These are phyloP conservation scores for Colius striatus DNA, from an alignment of 2,113 vertebrate genomes.

Conservation along the genomic window DNA sequence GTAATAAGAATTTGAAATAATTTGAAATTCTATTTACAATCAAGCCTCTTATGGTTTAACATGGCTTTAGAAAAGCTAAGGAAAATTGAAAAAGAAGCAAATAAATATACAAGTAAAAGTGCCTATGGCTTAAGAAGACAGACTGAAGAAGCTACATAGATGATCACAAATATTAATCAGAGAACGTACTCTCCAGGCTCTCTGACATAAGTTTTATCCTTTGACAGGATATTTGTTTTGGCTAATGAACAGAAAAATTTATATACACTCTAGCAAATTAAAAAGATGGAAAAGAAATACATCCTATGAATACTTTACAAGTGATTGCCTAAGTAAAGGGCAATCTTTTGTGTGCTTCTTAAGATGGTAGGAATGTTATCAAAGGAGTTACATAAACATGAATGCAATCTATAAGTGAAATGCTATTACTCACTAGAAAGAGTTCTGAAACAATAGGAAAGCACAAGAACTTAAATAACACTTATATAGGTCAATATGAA, in stretches of 20 bases:
- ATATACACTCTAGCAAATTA: background rate
- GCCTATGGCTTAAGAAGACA: background rate
- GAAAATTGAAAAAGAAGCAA: background rate
- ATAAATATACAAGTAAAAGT: background rate
- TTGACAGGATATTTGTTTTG: background rate
- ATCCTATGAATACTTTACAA: background rate
- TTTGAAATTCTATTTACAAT: background rate
- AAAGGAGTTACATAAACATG: background rate
- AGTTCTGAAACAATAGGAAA: background rate
- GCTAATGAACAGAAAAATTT: background rate
- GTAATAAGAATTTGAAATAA: background rate
- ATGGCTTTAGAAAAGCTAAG: background rate
- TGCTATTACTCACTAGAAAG: background rate
- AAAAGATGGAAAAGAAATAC: background rate
- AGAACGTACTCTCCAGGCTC: background rate
- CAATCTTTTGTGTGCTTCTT: background rate
- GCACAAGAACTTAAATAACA: background rate
- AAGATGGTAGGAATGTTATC: background rate
- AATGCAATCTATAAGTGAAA: background rate
- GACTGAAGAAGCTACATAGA: background rate
- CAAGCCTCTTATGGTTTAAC: background rate
- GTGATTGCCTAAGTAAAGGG: background rate
- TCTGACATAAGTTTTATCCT: background rate
- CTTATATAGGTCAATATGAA: background rate
- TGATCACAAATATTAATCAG: background rate